Base-by-base conservation (phyloP, 2,888 invertebrate genomes). In the Lepidocyrtoides sp. region DNA sequence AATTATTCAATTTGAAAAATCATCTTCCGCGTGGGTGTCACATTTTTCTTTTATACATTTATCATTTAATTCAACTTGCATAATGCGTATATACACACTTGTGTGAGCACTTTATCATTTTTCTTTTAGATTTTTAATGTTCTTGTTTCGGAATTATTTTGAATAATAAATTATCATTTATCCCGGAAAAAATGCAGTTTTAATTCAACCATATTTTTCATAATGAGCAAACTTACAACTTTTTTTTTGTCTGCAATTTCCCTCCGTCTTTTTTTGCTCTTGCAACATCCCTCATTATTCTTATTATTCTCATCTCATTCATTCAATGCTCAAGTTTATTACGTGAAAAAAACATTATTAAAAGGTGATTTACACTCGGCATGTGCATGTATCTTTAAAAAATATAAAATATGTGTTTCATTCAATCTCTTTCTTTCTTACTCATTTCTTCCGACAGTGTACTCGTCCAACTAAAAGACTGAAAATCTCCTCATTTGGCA, bases 401-500 rank as follows among this genome's bases (percentile, higher is more conserved):
- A 7, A 23, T 23, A 60, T 41, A 32, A 79, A 44, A 44, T 44
- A 44, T 72, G 36, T 2, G 81, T 81, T 60, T 60, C 81, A 81
- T 81, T 60, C 81, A 81, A 81, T 60, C 77, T 51, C 17, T n/a
- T n/a, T 77, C 54, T n/a, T n/a, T n/a, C 77, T 26, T 17, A 32
- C 77, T 4, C 12, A 69, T 29, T 75, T 72, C 41, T 72, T 72
- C 41, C 51, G 77, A 26, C 26, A 29, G 29, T 0, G 29, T 66
- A n/a, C 2, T 48, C 72, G 26, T 26, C 29, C 3, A 48, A n/a
- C 17, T 57, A 57, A 57, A 90, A 82, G 81, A 17, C 63, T 81
- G 57, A 77, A 81, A 85, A 57, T 57, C 66, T 85, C 91, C 91
- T 84, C 91, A 88, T 91, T 91, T 91, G 91, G 91, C 66, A 79